Evolutionary conservation across 2,888 invertebrate species (phyloP), one percentile per base, ranked within the genome.

Genomic region (Drosophila mercatorum): DNA sequence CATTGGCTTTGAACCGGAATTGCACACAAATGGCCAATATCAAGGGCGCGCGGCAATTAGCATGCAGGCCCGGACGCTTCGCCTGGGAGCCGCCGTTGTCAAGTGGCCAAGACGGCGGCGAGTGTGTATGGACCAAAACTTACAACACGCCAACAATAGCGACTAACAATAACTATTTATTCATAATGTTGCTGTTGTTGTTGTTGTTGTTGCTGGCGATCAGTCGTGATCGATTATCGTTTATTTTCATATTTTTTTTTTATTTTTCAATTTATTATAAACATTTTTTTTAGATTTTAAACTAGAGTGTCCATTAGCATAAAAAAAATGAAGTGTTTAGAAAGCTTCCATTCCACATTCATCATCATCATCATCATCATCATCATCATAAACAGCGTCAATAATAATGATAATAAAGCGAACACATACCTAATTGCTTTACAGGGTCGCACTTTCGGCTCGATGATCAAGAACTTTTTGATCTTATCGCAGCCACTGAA

Each of bases 371-470:
- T 51, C 31, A 51, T 34, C 28, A n/a, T 31, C 8, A 10, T 41
- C 17, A 44, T 31, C 28, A 40, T 40, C 5, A 51, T 51, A 1
- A 22, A 22, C 22, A 22, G 22, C 1, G 14, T 60, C 4, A 47
- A 26, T 38, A 26, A 12, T 6, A 63, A 60, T n/a, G 10, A 49
- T 34, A 34, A 47, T n/a, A 28, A 28, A 28, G 28, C n/a, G 34
- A 34, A 34, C 51, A 34, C 14, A 8, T 38, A 46, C 26, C 5
- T 43, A 12, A 26, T 56, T 57, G 52, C 34, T 62, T 91, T 93
- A 67, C 93, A 97, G 97, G 97, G 97, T 12, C 95, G 96, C 49
- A 96, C 95, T 38, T 97, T 97, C 90, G 94, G 95, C 1, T 94
- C 95, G 6, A 86, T 97, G 59, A 97, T 97, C 77, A 95, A 95